A percentile compares a stretch with the other conserved stretches of the same genome.
Conservation (phyloP, 1,140 invertebrate species). For the Leptopilina clavipes region DNA sequence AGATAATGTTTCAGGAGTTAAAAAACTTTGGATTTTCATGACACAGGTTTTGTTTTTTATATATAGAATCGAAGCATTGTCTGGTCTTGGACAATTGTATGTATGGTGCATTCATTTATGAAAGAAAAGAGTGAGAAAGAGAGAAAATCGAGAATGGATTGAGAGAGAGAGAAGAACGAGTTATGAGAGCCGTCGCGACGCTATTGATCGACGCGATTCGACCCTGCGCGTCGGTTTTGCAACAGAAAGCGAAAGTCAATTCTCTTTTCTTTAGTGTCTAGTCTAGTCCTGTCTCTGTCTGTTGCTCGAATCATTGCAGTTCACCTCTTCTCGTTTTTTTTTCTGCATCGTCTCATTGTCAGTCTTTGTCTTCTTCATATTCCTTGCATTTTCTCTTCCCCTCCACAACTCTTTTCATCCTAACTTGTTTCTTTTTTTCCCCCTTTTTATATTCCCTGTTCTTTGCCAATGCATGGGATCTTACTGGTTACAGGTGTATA, state of each 20-base stretch:
- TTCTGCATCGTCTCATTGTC: constrained; percentile 3
- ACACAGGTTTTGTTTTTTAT: not conserved
- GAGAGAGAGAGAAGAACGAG: constrained; percentile 40
- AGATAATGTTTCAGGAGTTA: not conserved
- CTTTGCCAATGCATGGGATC: constrained; percentile 41
- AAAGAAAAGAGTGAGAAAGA: constrained; percentile 4
- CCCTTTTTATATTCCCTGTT: constrained; percentile 45
- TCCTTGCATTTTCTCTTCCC: constrained; percentile 47
- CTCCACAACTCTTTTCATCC: too few relatives aligned
- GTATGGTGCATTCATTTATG: constrained; percentile 26
- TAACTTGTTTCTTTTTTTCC: constrained; percentile 31
- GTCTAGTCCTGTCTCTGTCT: constrained; percentile 45
- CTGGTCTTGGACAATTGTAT: constrained; percentile 40
- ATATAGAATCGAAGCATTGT: not conserved
- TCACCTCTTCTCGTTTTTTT: constrained; percentile 18
- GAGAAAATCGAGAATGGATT: constrained; percentile 38
- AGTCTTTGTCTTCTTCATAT: constrained; percentile 38
- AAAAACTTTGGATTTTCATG: not conserved
- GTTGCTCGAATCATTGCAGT: constrained; percentile 29
- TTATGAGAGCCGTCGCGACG: constrained; percentile 53
- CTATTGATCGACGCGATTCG: constrained; percentile 69
- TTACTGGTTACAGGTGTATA: constrained; percentile 33
- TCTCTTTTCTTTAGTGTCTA: constrained; percentile 62
- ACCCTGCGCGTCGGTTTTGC: constrained; percentile 60
- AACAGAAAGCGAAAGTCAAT: constrained; percentile 69